Evolutionary conservation across 2,888 invertebrate species (phyloP), one percentile per base, ranked within the genome.

Genomic region (Muscina levida): DNA sequence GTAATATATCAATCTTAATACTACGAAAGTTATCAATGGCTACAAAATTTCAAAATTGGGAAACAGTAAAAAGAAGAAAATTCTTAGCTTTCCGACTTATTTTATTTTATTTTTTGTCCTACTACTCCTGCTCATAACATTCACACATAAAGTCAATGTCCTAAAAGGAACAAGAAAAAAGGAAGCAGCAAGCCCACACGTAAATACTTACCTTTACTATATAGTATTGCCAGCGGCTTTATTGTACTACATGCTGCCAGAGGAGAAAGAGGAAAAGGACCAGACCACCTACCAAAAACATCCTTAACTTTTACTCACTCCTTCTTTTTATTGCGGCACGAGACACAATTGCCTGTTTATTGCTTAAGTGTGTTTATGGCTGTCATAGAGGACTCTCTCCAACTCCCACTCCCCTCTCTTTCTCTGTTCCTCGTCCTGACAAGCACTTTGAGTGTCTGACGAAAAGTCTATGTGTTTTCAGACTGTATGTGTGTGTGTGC

Each of bases 281-380:
- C 24, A 59, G 31, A 57, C 57, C 46, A 31, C 42, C 67, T 26
- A 37, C 11, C 4, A 13, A 44, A 5, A 53, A 24, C 24, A 24
- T 24, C 53, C 53, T 53, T 53, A 53, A 24, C 24, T 19, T 1
- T 24, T 8, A 11, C 53, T 53, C 24, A 53, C 13, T 62, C 22
- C 42, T n/a, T n/a, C n/a, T 42, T 62, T 42, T 8, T 19, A 19
- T 51, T 13, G 8, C 62, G 22, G 11, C 31, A 67, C 31, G 62
- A 75, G 74, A 75, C 81, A 77, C 77, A 81, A 81, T 77, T 81
- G 81, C 81, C 77, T 68, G 71, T 77, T 77, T 51, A 75, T 75
- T 75, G 77, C 72, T 77, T 65, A 81, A 81, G 77, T 75, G 77
- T 77, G 77, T 77, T 77, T 72, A 62, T 70, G 72, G 72, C 76